phyloP scores from a whole-genome alignment of 2,888 invertebrate genomes.

The Cordilura impudica region DNA sequence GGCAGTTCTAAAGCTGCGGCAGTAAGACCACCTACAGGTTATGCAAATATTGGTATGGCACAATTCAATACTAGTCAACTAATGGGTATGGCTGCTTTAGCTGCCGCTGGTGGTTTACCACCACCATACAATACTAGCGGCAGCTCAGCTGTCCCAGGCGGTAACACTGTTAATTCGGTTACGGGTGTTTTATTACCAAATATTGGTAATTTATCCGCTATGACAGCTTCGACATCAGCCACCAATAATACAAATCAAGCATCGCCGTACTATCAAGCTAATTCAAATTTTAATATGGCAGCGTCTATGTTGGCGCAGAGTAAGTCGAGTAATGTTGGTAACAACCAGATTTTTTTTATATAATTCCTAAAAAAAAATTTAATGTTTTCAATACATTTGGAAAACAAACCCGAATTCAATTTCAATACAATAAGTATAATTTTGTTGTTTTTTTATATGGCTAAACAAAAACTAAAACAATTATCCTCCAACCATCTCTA shows the following conservation, averaged over 20 bases:
- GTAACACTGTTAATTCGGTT: background rate
- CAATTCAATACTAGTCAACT: slow-evolving; percentile 73
- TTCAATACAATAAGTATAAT: background rate
- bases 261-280: slow-evolving; percentile 75
- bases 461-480: background rate
- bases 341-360: slow-evolving; percentile 68
- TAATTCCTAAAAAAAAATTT: background rate
- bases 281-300: slow-evolving; percentile 79
- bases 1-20: slow-evolving; percentile 51
- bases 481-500: too few relatives aligned
- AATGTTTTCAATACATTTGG: background rate
- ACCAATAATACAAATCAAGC: slow-evolving; percentile 59
- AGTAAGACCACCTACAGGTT: slow-evolving; percentile 57
- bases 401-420: background rate
- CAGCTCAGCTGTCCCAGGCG: slow-evolving; percentile 4
- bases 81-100: slow-evolving; percentile 73
- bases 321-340: slow-evolving; percentile 81
- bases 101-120: slow-evolving; percentile 66
- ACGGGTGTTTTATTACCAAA: slow-evolving; percentile 15
- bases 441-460: background rate
- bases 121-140: slow-evolving; percentile 19
- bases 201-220: slow-evolving; percentile 38
- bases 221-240: slow-evolving; percentile 38
- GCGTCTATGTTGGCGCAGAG: slow-evolving; percentile 91
- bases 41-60: slow-evolving; percentile 62